phyloP scores from a whole-genome alignment of 2,797 vertebrate genomes.

The Takifugu ocellatus region DNA sequence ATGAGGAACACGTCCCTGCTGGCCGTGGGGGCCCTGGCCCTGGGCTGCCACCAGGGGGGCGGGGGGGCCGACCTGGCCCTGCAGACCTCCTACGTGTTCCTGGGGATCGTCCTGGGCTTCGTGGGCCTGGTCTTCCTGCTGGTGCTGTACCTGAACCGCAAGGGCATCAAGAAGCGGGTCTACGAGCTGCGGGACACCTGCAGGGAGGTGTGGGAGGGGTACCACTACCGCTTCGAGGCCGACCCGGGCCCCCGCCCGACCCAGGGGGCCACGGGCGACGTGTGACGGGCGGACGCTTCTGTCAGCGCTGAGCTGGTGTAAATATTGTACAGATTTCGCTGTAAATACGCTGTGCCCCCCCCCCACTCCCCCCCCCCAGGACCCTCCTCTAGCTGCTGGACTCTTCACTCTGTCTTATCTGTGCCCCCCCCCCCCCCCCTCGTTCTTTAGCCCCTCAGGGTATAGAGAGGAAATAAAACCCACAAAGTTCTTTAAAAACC shows the following conservation, averaged over 20 bases:
- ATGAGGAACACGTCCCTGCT: constrained; percentile 77
- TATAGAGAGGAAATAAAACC: constrained; percentile 65
- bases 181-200: constrained; percentile 76
- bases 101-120: constrained; percentile 77
- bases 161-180: constrained; percentile 79
- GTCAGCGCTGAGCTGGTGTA: constrained; percentile 22
- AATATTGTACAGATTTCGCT: constrained; percentile 60
- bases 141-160: constrained; percentile 82
- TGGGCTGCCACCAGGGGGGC: constrained; percentile 64
- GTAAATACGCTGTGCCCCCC: constrained; percentile 61
- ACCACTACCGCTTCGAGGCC: constrained; percentile 79
- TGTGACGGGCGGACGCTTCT: constrained; percentile 51
- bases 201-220: constrained; percentile 78
- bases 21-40: constrained; percentile 34
- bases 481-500: constrained; percentile 45
- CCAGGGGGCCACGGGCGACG: constrained; percentile 64
- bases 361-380: constrained; percentile 41
- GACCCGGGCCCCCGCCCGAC: constrained; percentile 75
- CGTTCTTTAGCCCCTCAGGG: constrained; percentile 50
- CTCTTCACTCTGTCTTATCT: neutral
- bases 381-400: constrained; percentile 2
- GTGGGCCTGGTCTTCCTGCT: constrained; percentile 80
- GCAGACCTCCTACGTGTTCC: constrained; percentile 80
- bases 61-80: constrained; percentile 64
- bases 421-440: too few relatives aligned